Evolutionary conservation across 2,888 invertebrate species (phyloP), one percentile per base, ranked within the genome.

Genomic region (Tuberolachnus salignus): DNA sequence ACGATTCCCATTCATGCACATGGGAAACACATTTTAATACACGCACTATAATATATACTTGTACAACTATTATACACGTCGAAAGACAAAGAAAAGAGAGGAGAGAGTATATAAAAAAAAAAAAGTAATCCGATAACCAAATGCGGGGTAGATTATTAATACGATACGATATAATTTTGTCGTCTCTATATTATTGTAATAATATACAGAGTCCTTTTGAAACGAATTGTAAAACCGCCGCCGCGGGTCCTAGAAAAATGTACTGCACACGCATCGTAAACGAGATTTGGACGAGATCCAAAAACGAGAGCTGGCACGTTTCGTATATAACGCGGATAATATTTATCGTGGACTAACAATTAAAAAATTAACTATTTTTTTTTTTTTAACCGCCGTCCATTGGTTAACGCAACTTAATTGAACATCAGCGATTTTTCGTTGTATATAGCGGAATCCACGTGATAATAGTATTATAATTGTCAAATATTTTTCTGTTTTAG

Each of bases 21-120:
- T 71, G 71, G 71, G 57, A 46, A 71, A 10, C 71, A 71, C 71
- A 59, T 71, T 71, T 71, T 16, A 57, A 46, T 71, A 55, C 16
- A 51, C 6, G n/a, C 13, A 70, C 69, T n/a, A 34, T 6, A 4
- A 34, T 34, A 34, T 6, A 34, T 34, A 34, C 34, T 6, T 4
- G 6, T 34, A 34, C 34, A 3, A 34, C 34, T 34, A 34, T 6
- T 34, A 34, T 42, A 21, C 44, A 57, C 57, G 11, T 71, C 57
- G 23, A 46, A 44, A 21, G 23, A 57, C 55, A 13, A 59, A n/a
- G 3, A 1, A 13, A 59, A n/a, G 3, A 1, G 23, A n/a, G 23
- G 46, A 3, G 55, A n/a, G n/a, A n/a, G n/a, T n/a, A n/a, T n/a
- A n/a, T n/a, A n/a, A n/a, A n/a, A n/a, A n/a, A n/a, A 67, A 42